These are phyloP conservation scores for Drosophila teissieri DNA, from an alignment of 1,140 invertebrate species.

Conservation along the genomic window DNA sequence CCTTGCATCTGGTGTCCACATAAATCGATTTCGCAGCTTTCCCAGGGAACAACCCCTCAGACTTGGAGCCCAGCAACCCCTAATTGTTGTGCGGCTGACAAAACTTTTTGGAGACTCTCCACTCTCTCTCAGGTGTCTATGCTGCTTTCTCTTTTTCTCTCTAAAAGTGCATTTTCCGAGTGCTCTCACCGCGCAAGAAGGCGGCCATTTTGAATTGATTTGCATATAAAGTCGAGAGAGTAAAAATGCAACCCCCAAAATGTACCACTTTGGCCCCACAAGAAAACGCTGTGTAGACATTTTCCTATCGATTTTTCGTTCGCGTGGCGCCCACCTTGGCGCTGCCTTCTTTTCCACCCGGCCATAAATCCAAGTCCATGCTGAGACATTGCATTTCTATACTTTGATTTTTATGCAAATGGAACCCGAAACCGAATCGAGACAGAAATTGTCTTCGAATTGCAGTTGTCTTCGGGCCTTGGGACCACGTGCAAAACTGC, in stretches of 20 bases:
- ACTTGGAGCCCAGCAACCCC: constrained; percentile 62
- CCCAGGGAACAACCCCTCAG: constrained; percentile 24
- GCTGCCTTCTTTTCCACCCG: constrained; percentile 37
- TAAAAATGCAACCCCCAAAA: constrained; percentile 34
- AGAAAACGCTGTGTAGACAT: constrained; percentile 56
- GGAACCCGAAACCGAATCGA: constrained; percentile 44
- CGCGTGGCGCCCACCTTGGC: constrained; percentile 37
- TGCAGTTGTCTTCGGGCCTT: constrained; percentile 29
- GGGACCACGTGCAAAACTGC: constrained; percentile 29
- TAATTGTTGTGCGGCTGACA: constrained; percentile 1
- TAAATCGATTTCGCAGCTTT: constrained; percentile 64
- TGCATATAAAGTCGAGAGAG: constrained; percentile 26
- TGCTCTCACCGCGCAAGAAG: constrained; percentile 62
- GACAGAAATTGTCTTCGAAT: constrained; percentile 62
- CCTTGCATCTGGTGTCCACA: constrained; percentile 77
- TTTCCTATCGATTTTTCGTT: constrained; percentile 67
- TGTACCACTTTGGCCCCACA: constrained; percentile 8
- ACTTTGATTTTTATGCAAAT: constrained; percentile 81
- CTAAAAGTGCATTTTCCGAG: constrained; percentile 34
- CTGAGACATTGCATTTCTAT: constrained; percentile 62
- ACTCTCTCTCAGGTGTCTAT: neutral
- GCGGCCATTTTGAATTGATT: constrained; percentile 80
- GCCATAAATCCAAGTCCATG: constrained; percentile 78
- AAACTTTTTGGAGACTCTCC: constrained; percentile 61
- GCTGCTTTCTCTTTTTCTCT: constrained; percentile 22